Evolutionary conservation across 2,113 vertebrate species (phyloP).

Genomic region (Peromyscus leucopus): DNA sequence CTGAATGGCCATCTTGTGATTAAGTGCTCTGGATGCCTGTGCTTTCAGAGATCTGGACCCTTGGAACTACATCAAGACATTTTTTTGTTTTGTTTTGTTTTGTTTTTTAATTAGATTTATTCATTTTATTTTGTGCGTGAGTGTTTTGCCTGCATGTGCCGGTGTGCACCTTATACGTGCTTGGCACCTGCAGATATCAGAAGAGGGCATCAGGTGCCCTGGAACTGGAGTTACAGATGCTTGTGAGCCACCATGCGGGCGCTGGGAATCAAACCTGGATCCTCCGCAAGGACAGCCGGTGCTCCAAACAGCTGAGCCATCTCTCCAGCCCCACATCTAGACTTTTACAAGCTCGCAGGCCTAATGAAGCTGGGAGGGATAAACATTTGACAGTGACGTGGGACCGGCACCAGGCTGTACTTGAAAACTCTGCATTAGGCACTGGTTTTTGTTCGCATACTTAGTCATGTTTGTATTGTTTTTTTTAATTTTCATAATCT

Average conservation of each 20-base stretch:
- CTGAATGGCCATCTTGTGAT: background rate
- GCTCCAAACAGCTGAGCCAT: background rate
- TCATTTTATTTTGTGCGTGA: background rate
- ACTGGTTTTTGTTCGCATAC: conserved; percentile 31
- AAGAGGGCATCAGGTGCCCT: background rate
- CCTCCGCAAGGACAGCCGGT: background rate
- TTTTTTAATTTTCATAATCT: conserved; percentile 46
- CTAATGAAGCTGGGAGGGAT: background rate
- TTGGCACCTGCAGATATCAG: background rate
- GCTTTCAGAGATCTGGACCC: background rate
- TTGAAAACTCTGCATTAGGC: background rate
- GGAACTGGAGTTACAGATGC: background rate
- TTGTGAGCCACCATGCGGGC: background rate
- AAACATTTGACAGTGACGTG: background rate
- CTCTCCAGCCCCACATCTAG: background rate
- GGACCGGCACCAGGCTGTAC: background rate
- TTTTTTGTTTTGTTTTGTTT: background rate
- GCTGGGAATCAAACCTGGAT: background rate
- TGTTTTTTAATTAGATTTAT: background rate
- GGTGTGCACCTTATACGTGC: background rate
- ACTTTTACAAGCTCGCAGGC: background rate
- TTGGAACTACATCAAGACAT: background rate
- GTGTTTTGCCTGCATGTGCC: background rate
- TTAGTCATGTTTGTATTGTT: background rate
- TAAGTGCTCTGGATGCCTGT: background rate